phyloP scores from a whole-genome alignment of 2,888 invertebrate species.

The Chalcis sispes region DNA sequence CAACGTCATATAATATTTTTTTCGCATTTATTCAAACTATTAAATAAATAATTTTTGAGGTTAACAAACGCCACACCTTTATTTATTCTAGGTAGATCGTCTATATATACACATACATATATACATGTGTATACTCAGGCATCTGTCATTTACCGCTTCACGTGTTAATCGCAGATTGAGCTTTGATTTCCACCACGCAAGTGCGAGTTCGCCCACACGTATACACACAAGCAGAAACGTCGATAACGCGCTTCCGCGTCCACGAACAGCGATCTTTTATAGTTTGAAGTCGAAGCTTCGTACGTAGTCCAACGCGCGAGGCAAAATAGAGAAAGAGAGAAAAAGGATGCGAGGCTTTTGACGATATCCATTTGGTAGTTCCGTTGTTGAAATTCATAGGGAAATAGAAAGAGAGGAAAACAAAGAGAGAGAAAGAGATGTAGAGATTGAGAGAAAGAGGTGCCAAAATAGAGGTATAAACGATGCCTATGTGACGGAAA shows the following conservation, averaged over 20 bases:
- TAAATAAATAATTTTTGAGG: no score
- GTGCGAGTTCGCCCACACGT: neutral
- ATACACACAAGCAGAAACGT: constrained; percentile 1
- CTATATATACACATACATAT: no score
- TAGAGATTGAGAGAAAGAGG: no score
- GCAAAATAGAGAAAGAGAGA: no score
- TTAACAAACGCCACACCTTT: no score
- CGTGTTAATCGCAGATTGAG: constrained; percentile 12
- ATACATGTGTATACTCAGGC: no score
- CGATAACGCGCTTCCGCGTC: no score
- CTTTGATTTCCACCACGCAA: neutral
- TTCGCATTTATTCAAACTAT: no score
- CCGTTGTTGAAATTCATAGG: neutral
- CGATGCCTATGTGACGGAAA: constrained; percentile 67
- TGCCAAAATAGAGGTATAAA: constrained; percentile 63
- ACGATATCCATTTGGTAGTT: neutral
- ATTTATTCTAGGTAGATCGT: no score
- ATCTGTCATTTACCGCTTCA: no score
- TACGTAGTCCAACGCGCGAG: neutral
- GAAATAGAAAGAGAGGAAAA: neutral
- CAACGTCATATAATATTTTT: no score
- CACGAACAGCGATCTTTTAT: constrained; percentile 1
- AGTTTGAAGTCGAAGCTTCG: neutral
- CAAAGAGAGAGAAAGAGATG: neutral
- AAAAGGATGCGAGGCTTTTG: constrained; percentile 8